Evolutionary conservation across 2,797 vertebrate species (phyloP).

Genomic region (Leptodactylus fallax): DNA sequence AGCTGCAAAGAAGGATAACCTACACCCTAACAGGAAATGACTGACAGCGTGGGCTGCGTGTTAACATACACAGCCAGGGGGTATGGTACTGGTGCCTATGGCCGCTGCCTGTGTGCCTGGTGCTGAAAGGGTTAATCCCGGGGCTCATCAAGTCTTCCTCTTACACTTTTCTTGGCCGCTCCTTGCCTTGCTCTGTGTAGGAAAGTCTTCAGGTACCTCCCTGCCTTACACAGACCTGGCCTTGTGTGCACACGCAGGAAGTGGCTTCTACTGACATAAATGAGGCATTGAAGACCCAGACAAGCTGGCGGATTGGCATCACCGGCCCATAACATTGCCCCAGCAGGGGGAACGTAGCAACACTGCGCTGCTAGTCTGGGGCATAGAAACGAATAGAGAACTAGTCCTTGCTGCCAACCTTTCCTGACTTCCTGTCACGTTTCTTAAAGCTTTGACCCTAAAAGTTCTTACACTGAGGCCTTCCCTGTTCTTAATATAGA

Average conservation of each 20-base stretch:
- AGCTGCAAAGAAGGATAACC: neutral
- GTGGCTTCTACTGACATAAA: constrained; percentile 59
- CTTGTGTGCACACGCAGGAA: constrained; percentile 59
- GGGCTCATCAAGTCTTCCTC: neutral
- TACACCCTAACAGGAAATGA: constrained; percentile 43
- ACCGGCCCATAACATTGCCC: constrained; percentile 36
- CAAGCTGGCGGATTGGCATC: constrained; percentile 57
- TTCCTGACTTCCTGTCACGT: neutral
- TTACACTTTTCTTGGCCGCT: constrained; percentile 26
- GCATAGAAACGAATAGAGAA: neutral
- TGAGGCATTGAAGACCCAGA: constrained; percentile 61
- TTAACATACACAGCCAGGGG: neutral
- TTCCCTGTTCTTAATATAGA: too few relatives aligned
- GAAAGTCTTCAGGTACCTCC: constrained; percentile 50
- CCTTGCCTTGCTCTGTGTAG: neutral
- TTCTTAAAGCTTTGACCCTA: neutral
- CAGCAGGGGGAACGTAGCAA: constrained; percentile 15
- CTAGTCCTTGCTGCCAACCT: constrained; percentile 5
- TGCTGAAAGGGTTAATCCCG: constrained; percentile 21
- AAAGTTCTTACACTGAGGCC: neutral
- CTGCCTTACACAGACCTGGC: constrained; percentile 55
- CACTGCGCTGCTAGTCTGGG: neutral
- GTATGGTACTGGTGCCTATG: neutral
- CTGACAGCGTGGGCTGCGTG: constrained; percentile 14
- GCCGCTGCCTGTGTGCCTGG: neutral